phyloP scores from a whole-genome alignment of 2,113 vertebrate species.

The Oryzias curvinotus region DNA sequence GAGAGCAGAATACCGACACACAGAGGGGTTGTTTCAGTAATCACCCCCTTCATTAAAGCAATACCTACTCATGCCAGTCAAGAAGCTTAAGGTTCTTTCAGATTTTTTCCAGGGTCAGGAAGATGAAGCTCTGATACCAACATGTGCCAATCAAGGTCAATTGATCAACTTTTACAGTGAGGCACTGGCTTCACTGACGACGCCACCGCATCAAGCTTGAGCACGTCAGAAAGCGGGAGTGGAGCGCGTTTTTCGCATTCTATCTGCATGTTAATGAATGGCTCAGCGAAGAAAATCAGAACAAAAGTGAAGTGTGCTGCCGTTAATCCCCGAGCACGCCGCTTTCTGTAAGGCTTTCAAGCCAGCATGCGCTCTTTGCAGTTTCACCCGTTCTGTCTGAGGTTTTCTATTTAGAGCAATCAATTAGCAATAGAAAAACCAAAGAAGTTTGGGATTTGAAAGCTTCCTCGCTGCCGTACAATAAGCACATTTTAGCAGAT shows the following conservation, averaged over 20 bases:
- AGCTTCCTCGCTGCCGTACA: constrained; percentile 6
- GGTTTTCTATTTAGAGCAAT: constrained; percentile 8
- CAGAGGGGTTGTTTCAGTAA: constrained; percentile 54
- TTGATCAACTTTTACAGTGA: constrained; percentile 14
- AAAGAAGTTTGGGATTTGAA: constrained; percentile 19
- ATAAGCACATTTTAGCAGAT: constrained; percentile 24
- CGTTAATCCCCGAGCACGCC: constrained; percentile 16
- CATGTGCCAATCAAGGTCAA: constrained; percentile 27
- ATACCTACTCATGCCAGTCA: constrained; percentile 31
- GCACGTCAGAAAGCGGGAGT: constrained; percentile 11
- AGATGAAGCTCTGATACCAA: constrained; percentile 22
- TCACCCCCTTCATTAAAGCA: constrained; percentile 55
- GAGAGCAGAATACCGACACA: constrained; percentile 38
- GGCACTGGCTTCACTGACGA: constrained; percentile 7
- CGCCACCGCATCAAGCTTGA: constrained; percentile 2
- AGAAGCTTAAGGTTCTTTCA: constrained; percentile 28
- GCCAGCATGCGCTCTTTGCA: neutral
- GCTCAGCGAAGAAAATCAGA: constrained; percentile 18
- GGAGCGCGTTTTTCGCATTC: constrained; percentile 14
- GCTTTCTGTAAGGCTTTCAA: constrained; percentile 8
- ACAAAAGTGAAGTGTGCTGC: constrained; percentile 7
- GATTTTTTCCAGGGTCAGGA: constrained; percentile 26
- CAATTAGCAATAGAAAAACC: constrained; percentile 9
- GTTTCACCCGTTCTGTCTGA: neutral
- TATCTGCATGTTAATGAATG: constrained; percentile 12